These are phyloP conservation scores for Lates japonicus DNA, from an alignment of 2,797 vertebrate species.

Conservation along the genomic window DNA sequence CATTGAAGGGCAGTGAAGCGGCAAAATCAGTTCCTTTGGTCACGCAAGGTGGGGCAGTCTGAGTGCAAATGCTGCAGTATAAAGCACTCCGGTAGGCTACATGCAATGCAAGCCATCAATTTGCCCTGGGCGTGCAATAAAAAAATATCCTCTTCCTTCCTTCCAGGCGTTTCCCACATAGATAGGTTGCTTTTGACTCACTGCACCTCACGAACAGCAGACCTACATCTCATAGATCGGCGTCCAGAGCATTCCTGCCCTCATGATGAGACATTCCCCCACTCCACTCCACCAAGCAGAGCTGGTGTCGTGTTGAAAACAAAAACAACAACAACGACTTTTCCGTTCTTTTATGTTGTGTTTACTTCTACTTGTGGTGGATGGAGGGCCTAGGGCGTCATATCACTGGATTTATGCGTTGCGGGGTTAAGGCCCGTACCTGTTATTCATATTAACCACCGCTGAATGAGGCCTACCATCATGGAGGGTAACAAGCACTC, in stretches of 20 bases:
- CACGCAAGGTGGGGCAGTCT: slow-evolving; percentile 65
- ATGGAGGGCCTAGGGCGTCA: neutral
- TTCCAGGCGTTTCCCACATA: slow-evolving; percentile 46
- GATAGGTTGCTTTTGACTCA: slow-evolving; percentile 50
- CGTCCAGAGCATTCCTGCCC: slow-evolving; percentile 6
- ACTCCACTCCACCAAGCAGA: neutral
- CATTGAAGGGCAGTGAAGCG: slow-evolving; percentile 68
- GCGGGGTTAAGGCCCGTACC: neutral
- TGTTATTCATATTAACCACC: neutral
- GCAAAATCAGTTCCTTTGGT: slow-evolving; percentile 77
- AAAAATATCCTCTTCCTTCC: slow-evolving; percentile 65
- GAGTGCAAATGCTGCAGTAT: slow-evolving; percentile 79
- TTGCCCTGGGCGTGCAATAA: slow-evolving; percentile 75
- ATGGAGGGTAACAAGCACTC: neutral
- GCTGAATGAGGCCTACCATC: neutral
- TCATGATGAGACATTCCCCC: neutral
- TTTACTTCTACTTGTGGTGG: neutral
- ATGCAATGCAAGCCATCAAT: slow-evolving; percentile 66
- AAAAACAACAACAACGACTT: neutral
- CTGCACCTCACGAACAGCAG: neutral
- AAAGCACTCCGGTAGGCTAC: slow-evolving; percentile 74
- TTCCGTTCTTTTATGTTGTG: neutral
- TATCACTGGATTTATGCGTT: neutral
- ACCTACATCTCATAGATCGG: slow-evolving; percentile 5
- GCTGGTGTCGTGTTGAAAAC: neutral